These are phyloP conservation scores for Tribolium freemani DNA, from an alignment of 2,888 invertebrate species.

Conservation along the genomic window DNA sequence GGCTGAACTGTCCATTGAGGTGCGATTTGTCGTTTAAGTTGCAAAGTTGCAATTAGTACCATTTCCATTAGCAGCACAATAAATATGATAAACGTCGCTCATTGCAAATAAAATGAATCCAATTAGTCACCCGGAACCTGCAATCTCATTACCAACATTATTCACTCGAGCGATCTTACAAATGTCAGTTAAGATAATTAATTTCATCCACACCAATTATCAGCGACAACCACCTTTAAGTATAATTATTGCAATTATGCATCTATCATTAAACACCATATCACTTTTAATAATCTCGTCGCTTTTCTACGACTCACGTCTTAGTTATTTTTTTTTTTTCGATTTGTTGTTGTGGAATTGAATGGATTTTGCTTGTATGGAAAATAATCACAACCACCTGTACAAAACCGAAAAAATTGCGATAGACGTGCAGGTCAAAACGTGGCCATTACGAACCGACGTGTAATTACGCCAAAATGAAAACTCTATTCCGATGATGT, in stretches of 20 bases:
- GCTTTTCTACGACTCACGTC: background rate
- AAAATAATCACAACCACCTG: conserved; percentile 26
- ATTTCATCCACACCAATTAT: conserved; percentile 21
- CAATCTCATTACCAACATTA: conserved; percentile 15
- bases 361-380: background rate
- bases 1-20: too few relatives aligned
- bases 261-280: conserved; percentile 14
- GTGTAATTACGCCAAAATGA: conserved; percentile 46
- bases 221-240: conserved; percentile 15
- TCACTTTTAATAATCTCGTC: conserved; percentile 17
- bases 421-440: conserved; percentile 47
- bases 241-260: conserved; percentile 32
- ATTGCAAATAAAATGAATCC: conserved; percentile 16
- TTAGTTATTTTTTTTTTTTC: background rate
- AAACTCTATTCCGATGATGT: conserved; percentile 45
- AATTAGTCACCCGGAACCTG: conserved; percentile 32
- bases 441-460: conserved; percentile 40
- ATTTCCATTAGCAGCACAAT: background rate
- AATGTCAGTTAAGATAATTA: conserved; percentile 26
- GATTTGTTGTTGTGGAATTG: background rate
- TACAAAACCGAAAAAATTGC: conserved; percentile 19
- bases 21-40: too few relatives aligned
- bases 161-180: conserved; percentile 17
- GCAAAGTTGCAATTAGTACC: too few relatives aligned
- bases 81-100: background rate